Evolutionary conservation across 2,888 invertebrate species (phyloP), one percentile per base, ranked within the genome.

Genomic region (Cantharis rustica): DNA sequence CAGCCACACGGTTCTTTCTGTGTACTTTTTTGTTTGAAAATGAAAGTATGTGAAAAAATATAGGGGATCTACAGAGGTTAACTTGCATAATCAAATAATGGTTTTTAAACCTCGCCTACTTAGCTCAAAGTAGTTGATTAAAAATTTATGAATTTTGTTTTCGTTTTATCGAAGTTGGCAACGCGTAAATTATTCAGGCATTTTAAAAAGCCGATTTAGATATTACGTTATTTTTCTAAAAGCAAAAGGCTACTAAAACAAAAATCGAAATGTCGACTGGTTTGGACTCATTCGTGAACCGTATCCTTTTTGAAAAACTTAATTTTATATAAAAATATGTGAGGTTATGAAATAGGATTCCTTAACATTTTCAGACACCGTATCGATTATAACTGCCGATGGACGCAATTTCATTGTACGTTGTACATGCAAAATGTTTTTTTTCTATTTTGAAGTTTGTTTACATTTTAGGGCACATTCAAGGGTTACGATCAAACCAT

Each of bases 401-500:
- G 98, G 98, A 64, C 91, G 98, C 82, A 97, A 97, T 88, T 98
- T 98, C 86, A 96, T 98, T 83, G 94, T 93, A 89, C 91, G 92
- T 89, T n/a, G 0, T 13, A 1, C 1, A 9, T 4, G 10, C n/a
- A 16, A 66, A 16, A 23, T 7, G 4, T 23, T 0, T 61, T 61
- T 69, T 27, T 68, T 10, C 69, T 64, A 16, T 16, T 70, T 79
- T 64, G 47, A n/a, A 13, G 17, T 70, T 69, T 20, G 74, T 63
- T 13, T 78, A 73, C 1, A 78, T 89, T 89, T 79, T 82, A 95
- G 94, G 99, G 99, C 68, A 97, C 97, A 0, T 88, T 99, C 79
- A 98, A 98, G 88, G 99, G 99, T 27, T 99, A 98, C 89, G 99
- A 99, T 89, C 99, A 99, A 89, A 97, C 98, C n/a, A 97, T 99